Percentiles rank a stretch among this genome's conserved stretches.
Conservation (phyloP, 2,113 vertebrate genomes). For the Tychaedon coryphoeus region DNA sequence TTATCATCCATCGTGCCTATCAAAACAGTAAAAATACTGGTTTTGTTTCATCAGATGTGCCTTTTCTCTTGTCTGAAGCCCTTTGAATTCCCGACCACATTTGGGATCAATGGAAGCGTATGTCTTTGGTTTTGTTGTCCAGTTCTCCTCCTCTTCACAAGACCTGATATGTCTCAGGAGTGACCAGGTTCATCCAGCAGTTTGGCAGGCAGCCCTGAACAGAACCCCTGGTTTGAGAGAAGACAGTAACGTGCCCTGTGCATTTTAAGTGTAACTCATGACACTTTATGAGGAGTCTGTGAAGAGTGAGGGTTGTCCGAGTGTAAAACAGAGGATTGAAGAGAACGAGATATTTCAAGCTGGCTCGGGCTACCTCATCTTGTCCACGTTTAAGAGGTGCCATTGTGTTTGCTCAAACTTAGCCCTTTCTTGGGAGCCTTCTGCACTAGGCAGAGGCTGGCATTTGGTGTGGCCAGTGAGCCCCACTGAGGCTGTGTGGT, state of each 20-base stretch:
- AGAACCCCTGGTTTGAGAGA: neutral
- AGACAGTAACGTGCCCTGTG: neutral
- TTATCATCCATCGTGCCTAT: conserved; percentile 45
- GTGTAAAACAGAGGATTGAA: neutral
- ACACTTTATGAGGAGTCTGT: neutral
- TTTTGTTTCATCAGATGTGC: conserved; percentile 1
- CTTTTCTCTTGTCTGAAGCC: conserved; percentile 35
- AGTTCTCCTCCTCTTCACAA: neutral
- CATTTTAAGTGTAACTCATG: neutral
- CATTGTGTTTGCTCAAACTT: neutral
- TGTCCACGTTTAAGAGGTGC: neutral
- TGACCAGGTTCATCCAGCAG: neutral
- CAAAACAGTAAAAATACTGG: neutral
- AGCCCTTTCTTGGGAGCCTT: neutral
- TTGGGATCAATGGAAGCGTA: neutral
- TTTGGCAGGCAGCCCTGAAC: neutral
- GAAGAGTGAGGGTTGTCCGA: neutral
- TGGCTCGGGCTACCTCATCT: neutral
- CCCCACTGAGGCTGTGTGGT: neutral
- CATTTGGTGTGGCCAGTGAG: neutral
- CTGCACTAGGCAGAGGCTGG: neutral
- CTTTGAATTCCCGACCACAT: neutral
- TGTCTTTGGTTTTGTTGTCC: neutral
- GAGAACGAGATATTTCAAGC: neutral
- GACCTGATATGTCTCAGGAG: neutral